Conservation (phyloP, 2,797 vertebrate species). For the Lates japonicus region DNA sequence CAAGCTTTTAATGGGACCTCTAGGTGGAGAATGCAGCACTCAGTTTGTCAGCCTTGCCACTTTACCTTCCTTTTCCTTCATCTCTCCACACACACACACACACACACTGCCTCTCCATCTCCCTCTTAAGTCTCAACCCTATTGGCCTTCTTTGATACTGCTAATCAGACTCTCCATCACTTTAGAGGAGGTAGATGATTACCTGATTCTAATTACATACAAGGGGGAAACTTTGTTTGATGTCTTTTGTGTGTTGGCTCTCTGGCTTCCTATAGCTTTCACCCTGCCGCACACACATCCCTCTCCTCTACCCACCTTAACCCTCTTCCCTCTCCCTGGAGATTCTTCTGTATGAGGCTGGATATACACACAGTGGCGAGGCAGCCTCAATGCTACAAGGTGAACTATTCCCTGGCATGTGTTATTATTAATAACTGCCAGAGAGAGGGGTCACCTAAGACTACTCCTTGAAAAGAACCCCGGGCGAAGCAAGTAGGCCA, state of each 20-base stretch:
- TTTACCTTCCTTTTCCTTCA: conserved; percentile 61
- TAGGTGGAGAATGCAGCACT: conserved; percentile 70
- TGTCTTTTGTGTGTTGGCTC: conserved; percentile 54
- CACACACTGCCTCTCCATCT: conserved; percentile 13
- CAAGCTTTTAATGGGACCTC: conserved; percentile 75
- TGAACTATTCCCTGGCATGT: conserved; percentile 81
- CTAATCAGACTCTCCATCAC: conserved; percentile 67
- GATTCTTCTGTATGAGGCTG: conserved; percentile 50
- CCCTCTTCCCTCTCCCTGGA: conserved; percentile 21
- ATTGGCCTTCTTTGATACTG: conserved; percentile 58
- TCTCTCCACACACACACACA: conserved; percentile 52
- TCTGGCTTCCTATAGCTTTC: conserved; percentile 26
- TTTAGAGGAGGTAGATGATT: conserved; percentile 53
- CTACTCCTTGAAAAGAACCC: conserved; percentile 84
- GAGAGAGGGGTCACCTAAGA: conserved; percentile 81
- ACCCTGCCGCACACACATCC: background rate
- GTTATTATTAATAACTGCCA: conserved; percentile 89
- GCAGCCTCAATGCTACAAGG: conserved; percentile 77
- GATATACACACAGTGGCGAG: conserved; percentile 60
- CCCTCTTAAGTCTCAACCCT: conserved; percentile 29
- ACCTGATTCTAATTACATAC: conserved; percentile 66
- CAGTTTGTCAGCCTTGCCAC: conserved; percentile 62
- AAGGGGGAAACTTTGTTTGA: conserved; percentile 59
- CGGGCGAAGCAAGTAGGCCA: conserved; percentile 81
- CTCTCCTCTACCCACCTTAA: background rate